Base-by-base conservation (phyloP, 2,888 invertebrate genomes). In the Adela reaumurella region DNA sequence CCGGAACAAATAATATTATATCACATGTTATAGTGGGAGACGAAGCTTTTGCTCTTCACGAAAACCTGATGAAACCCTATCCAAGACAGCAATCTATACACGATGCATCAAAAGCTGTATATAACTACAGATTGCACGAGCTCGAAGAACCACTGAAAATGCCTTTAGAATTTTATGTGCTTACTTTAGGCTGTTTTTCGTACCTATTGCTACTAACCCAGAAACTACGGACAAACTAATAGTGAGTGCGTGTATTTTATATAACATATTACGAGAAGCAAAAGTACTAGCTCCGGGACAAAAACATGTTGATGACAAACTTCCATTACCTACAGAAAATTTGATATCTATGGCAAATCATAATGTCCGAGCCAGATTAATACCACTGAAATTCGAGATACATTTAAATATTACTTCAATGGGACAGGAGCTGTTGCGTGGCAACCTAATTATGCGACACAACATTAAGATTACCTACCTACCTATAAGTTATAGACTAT, bases 191-290 rank as follows among this genome's bases (percentile, higher is more conserved):
- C 45, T 35, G 43, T 45, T 49, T 18, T 46, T 49, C 19, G 17
- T 19, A 28, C 17, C 19, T 24, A 24, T 24, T 24, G 24, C 45
- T 17, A 28, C 35, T 47, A 35, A 35, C 19, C 47, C 50, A 47
- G 47, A 19, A 46, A 47, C 10, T 5, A 24, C 24, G 10, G 24
- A 24, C 24, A 48, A 48, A 48, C 44, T 48, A 45, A 35, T 48
- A 48, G 48, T 48, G 48, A 48, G 20, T 41, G 45, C 48, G 16
- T 48, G 48, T 48, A 48, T 48, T 48, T 48, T 48, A 48, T 48
- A 48, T 48, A 48, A 48, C 48, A 48, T 48, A 48, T 48, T 48
- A 48, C 29, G 45, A 35, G 48, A 48, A 48, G 48, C 48, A 48
- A 48, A 48, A 48, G 45, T 48, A 48, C 48, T 45, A 29, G 43